These are phyloP conservation scores for Anas capensis DNA, from an alignment of 2,797 vertebrate genomes.

Conservation along the genomic window DNA sequence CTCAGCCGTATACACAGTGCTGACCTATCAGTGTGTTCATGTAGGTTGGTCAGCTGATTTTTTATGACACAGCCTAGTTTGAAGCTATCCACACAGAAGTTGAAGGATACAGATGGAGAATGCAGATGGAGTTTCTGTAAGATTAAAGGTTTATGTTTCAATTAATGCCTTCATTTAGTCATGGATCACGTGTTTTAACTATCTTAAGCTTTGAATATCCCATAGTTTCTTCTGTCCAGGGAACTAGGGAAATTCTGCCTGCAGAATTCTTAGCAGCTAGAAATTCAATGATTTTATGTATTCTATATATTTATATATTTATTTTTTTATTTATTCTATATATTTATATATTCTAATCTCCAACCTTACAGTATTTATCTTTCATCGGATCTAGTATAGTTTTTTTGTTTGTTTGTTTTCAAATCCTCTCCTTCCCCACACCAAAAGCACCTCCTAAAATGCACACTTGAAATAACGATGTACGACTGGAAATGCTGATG, in stretches of 20 bases:
- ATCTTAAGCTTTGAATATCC: background rate
- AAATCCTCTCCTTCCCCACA: background rate
- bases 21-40: background rate
- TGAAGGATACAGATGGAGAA: background rate
- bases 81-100: background rate
- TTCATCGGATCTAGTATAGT: background rate
- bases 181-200: background rate
- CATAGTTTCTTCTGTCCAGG: background rate
- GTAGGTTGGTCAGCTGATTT: background rate
- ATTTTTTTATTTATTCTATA: too few species aligned
- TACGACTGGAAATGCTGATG: background rate
- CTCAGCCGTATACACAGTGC: background rate
- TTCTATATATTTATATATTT: background rate
- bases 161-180: background rate
- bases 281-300: background rate
- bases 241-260: background rate
- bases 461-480: background rate
- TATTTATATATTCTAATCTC: background rate
- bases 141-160: background rate
- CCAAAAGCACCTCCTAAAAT: background rate
- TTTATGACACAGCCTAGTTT: background rate
- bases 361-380: background rate
- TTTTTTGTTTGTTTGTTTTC: background rate
- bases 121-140: background rate
- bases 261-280: background rate